Evolutionary conservation across 2,888 invertebrate species (phyloP), one percentile per base, ranked within the genome.

Genomic region (Palloptera scutellata): DNA sequence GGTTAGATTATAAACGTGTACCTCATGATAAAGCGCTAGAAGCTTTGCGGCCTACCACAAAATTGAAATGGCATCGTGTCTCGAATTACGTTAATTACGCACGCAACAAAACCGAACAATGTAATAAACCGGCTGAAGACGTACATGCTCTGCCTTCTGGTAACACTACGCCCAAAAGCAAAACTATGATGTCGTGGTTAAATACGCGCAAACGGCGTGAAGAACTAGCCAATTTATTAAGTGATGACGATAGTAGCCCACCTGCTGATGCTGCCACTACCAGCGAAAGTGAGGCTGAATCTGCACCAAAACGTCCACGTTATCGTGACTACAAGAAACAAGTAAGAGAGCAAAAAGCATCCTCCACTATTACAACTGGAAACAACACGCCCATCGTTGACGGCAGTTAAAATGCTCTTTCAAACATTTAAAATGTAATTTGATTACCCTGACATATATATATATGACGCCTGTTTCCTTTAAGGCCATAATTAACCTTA

Each of bases 81-180:
- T 89, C 91, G 1, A 88, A 87, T 54, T 77, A 86, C 55, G 93
- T 94, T 0, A 92, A 92, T 78, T 92, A 91, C 79, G 89, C 91
- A 0, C 86, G 89, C 66, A 89, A 92, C 79, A 92, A 94, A 83
- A 86, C 86, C 41, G 77, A 82, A 0, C 84, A 87, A 67, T 90
- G 90, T 73, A 89, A 89, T 75, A 89, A 88, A 74, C 87, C 86
- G 45, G 73, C 86, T 1, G 77, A 79, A 9, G 4, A 76, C 20
- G 19, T 66, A 17, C 67, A 70, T 54, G 61, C 70, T 1, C 67
- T 72, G 9, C 77, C 78, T n/a, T 75, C 76, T 0, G 75, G 74
- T 40, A 73, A 74, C 3, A 20, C 64, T 1, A 45, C 20, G 15
- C 53, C 67, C 0, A 75, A 72, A 64, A 78, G 77, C 53, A 82